A percentile compares a stretch with the other conserved stretches of the same genome.
phyloP scores from a whole-genome alignment of 2,888 invertebrate species.

The Melieria crassipennis region DNA sequence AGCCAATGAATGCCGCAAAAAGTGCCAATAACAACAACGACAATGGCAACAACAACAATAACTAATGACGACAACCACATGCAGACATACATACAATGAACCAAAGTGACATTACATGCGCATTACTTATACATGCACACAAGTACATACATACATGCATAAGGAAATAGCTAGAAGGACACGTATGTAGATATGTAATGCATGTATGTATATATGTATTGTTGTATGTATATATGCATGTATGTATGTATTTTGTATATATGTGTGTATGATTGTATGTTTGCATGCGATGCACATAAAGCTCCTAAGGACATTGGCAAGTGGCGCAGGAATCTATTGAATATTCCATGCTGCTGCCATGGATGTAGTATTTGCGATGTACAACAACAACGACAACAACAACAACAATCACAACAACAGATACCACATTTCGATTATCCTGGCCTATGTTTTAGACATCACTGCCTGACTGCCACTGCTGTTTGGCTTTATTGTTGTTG shows the following conservation, averaged over 20 bases:
- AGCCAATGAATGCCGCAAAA: slow-evolving; percentile 14
- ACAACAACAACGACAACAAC: too few species aligned
- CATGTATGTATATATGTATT: not conserved
- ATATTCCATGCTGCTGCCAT: too few species aligned
- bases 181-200: not conserved
- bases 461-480: too few species aligned
- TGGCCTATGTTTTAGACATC: too few species aligned
- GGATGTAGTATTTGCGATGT: too few species aligned
- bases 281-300: too few species aligned
- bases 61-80: not conserved
- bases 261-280: too few species aligned
- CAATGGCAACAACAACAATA: not conserved
- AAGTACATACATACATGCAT: not conserved
- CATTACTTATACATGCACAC: not conserved
- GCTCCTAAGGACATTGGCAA: too few species aligned
- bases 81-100: not conserved
- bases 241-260: not conserved
- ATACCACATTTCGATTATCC: too few species aligned
- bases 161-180: not conserved
- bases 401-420: too few species aligned
- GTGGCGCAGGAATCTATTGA: too few species aligned
- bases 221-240: not conserved
- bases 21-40: not conserved
- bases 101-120: not conserved
- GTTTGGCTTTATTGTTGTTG: too few species aligned